phyloP scores from a whole-genome alignment of 2,888 invertebrate species.

The Saturnia japonica region DNA sequence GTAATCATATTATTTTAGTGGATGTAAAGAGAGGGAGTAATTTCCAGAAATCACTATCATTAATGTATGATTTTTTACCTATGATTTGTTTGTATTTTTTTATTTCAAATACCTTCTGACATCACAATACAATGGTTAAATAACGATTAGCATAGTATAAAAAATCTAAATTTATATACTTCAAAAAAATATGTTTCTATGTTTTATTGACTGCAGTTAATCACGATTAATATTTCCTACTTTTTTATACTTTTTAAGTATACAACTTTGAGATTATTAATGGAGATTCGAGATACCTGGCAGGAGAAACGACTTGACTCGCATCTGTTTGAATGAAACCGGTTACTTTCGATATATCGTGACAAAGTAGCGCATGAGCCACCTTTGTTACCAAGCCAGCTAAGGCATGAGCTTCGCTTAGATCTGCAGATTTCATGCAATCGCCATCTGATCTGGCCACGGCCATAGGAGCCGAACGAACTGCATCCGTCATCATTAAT shows the following conservation, averaged over 20 bases:
- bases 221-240: background rate
- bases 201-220: constrained; percentile 1
- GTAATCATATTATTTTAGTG: too few species aligned
- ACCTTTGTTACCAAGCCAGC: constrained; percentile 67
- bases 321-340: constrained; percentile 69
- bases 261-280: background rate
- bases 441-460: constrained; percentile 51
- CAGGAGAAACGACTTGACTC: constrained; percentile 63
- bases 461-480: constrained; percentile 52
- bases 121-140: background rate
- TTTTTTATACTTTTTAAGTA: background rate
- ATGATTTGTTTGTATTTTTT: too few species aligned
- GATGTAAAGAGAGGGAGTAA: too few species aligned
- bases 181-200: background rate
- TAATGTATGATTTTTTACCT: too few species aligned
- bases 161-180: background rate
- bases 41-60: too few species aligned
- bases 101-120: background rate
- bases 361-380: constrained; percentile 63
- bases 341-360: constrained; percentile 61
- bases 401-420: constrained; percentile 73
- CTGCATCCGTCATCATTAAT: constrained; percentile 63
- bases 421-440: constrained; percentile 55
- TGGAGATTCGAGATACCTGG: constrained; percentile 49
- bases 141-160: background rate